phyloP scores from a whole-genome alignment of 2,113 vertebrate species.

The Campylorhamphus procurvoides region DNA sequence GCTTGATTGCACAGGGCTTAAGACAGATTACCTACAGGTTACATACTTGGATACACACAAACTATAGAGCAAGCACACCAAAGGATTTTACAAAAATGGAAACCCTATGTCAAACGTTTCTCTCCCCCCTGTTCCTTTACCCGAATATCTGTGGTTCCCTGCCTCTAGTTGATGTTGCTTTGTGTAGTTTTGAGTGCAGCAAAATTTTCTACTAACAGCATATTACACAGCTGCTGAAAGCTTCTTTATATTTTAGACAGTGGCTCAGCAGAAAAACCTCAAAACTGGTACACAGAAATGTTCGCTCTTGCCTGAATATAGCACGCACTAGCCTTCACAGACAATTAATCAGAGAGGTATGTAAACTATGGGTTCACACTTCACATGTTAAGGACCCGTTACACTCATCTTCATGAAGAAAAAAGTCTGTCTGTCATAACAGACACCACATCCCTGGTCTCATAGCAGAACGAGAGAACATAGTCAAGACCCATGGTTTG shows the following conservation, averaged over 20 bases:
- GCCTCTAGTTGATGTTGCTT: too few species aligned
- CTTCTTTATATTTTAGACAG: neutral
- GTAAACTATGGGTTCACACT: neutral
- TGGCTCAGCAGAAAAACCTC: neutral
- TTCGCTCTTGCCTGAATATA: neutral
- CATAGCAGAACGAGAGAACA: rapidly evolving
- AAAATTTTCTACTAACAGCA: too few species aligned
- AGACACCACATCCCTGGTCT: rapidly evolving
- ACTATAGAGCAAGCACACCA: too few species aligned
- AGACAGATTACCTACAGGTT: too few species aligned
- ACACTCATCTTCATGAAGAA: neutral
- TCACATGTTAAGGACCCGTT: neutral
- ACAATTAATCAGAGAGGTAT: neutral
- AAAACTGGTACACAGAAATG: neutral
- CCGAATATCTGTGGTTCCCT: too few species aligned
- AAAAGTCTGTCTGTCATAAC: neutral
- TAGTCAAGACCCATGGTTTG: neutral
- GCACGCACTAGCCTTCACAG: neutral
- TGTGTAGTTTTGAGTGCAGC: too few species aligned
- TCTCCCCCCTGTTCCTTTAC: too few species aligned
- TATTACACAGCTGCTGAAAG: neutral
- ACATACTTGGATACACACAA: too few species aligned
- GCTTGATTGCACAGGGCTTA: too few species aligned
- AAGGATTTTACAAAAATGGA: too few species aligned
- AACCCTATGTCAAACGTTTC: too few species aligned